Conservation (phyloP, 2,113 vertebrate genomes). For the Lamprologus tigripictilis region DNA sequence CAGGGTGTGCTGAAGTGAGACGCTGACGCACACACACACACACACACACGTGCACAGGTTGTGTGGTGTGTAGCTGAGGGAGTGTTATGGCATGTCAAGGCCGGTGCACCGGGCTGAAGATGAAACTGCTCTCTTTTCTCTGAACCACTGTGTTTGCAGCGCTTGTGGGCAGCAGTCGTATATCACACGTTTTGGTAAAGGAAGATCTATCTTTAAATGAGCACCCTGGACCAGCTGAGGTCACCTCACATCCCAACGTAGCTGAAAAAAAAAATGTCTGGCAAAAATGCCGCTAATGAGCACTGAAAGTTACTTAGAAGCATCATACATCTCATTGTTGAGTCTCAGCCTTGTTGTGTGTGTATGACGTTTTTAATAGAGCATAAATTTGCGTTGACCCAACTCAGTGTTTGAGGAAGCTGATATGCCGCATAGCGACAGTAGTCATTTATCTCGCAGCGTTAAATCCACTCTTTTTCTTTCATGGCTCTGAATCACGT, state of each 20-base stretch:
- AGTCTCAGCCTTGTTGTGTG: not conserved
- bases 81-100: slow-evolving; percentile 63
- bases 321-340: not conserved
- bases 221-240: not conserved
- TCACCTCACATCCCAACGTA: not conserved
- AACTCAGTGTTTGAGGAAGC: not conserved
- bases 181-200: not conserved
- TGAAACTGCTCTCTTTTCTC: slow-evolving; percentile 24
- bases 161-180: not conserved
- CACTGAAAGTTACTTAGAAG: not conserved
- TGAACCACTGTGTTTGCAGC: not conserved
- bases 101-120: slow-evolving; percentile 23
- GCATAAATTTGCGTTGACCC: not conserved
- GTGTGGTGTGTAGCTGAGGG: not conserved
- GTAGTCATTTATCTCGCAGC: not conserved
- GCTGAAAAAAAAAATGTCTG: not conserved
- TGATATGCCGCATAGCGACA: not conserved
- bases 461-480: not conserved
- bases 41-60: not conserved
- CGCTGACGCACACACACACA: slow-evolving; percentile 1
- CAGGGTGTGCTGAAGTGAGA: slow-evolving; percentile 53
- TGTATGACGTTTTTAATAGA: not conserved
- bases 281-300: not conserved
- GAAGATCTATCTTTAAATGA: not conserved
- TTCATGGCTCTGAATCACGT: not conserved